Evolutionary conservation across 2,797 vertebrate species (phyloP).

Genomic region (Molossus alvarezi): DNA sequence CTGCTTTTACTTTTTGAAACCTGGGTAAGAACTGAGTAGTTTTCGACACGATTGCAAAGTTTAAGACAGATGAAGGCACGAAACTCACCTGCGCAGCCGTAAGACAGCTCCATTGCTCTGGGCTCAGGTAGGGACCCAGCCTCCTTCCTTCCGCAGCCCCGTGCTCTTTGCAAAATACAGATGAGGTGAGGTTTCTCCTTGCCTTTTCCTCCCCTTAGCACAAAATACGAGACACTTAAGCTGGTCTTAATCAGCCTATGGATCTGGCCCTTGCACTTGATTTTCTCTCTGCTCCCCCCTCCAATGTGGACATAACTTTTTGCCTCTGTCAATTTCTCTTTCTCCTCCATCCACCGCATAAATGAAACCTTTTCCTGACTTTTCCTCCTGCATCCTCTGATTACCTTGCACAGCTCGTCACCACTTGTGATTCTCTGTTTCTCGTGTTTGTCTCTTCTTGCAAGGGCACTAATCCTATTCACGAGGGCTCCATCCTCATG

Average conservation of each 20-base stretch:
- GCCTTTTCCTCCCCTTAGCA: background rate
- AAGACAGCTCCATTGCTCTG: background rate
- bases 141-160: background rate
- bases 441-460: background rate
- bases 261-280: background rate
- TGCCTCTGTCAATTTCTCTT: background rate
- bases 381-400: background rate
- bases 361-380: background rate
- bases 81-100: background rate
- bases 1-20: background rate
- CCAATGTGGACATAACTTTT: background rate
- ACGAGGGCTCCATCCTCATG: too few relatives aligned
- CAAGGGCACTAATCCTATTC: background rate
- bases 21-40: background rate
- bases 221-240: background rate
- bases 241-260: background rate
- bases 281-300: background rate
- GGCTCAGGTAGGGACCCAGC: background rate
- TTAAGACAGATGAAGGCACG: background rate
- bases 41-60: background rate
- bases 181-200: background rate
- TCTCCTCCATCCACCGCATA: background rate
- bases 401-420: background rate
- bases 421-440: background rate
- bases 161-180: background rate